Evolutionary conservation across 2,113 vertebrate genomes (phyloP).

Genomic region (Origma solitaria): DNA sequence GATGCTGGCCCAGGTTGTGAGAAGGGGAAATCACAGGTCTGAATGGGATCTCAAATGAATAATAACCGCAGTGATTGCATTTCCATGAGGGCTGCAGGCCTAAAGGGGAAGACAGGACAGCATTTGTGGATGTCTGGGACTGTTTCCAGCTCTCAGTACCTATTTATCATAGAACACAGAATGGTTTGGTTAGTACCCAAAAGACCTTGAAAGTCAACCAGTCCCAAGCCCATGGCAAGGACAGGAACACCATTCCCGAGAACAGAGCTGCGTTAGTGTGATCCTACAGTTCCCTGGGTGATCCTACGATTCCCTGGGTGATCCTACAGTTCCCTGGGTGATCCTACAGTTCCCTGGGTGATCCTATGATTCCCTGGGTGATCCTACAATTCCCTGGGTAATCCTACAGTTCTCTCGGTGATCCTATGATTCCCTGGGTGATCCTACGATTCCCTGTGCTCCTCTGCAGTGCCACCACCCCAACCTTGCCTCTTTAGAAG

Average conservation of each 20-base stretch:
- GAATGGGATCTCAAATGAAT: not conserved
- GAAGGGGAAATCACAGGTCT: not conserved
- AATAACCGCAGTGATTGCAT: fast-evolving
- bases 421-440: not conserved
- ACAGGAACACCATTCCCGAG: not conserved
- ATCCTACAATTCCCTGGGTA: too few species aligned
- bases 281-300: not conserved
- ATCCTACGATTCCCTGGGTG: too few species aligned
- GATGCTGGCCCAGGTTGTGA: not conserved
- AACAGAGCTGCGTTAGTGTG: not conserved
- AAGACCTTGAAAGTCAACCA: not conserved
- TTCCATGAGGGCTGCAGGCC: not conserved
- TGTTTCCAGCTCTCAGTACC: not conserved
- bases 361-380: too few species aligned
- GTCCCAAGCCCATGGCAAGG: not conserved
- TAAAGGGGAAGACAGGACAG: not conserved
- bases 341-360: too few species aligned
- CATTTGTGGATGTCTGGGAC: too few species aligned
- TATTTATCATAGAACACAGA: not conserved
- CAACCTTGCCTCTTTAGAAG: not conserved
- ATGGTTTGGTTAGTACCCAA: not conserved
- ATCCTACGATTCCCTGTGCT: not conserved
- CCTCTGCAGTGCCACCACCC: not conserved
- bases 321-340: too few species aligned
- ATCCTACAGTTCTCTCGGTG: too few species aligned